These are phyloP conservation scores for Melanaphis sacchari DNA, from an alignment of 1,140 invertebrate genomes.

Conservation along the genomic window DNA sequence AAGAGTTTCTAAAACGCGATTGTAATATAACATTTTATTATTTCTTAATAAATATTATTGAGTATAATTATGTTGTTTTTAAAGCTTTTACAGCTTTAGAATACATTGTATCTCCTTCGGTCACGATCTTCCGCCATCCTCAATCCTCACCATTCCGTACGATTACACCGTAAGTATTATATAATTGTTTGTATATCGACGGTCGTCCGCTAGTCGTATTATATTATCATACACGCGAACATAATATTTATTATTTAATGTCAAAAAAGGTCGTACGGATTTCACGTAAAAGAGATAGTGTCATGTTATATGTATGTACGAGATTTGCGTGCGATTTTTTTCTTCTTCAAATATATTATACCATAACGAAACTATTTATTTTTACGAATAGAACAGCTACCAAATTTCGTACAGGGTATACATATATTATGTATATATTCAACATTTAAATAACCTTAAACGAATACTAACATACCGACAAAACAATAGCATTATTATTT, in stretches of 20 bases:
- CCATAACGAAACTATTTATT: not conserved
- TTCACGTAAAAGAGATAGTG: not conserved
- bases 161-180: not conserved
- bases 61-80: not conserved
- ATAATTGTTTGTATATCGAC: not conserved
- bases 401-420: not conserved
- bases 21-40: not conserved
- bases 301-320: not conserved
- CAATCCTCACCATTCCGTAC: not conserved
- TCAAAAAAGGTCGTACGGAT: not conserved
- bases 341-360: not conserved
- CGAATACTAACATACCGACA: not conserved
- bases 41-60: not conserved
- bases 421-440: not conserved
- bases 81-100: not conserved
- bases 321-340: not conserved
- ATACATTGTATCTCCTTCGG: not conserved
- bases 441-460: constrained; percentile 3
- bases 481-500: constrained; percentile 34
- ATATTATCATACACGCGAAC: not conserved
- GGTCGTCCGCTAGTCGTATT: not conserved
- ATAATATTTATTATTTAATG: not conserved
- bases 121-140: not conserved
- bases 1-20: not conserved
- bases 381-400: not conserved